These are phyloP conservation scores for Pitta sordida DNA, from an alignment of 2,113 vertebrate species.

Conservation along the genomic window DNA sequence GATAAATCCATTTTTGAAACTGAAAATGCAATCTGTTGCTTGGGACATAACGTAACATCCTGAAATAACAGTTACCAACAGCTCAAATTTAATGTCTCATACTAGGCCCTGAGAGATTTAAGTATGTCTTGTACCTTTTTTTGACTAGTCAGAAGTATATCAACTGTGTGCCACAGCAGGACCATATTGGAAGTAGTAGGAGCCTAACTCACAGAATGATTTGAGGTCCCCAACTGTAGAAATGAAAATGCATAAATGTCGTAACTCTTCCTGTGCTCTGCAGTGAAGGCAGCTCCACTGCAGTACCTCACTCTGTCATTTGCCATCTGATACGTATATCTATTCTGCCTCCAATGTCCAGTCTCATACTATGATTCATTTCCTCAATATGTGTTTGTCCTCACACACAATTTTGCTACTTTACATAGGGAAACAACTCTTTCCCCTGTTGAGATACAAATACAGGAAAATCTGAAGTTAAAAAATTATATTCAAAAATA, in stretches of 20 bases:
- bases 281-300: conserved; percentile 54
- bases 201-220: conserved; percentile 62
- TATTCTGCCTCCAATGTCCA: conserved; percentile 71
- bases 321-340: conserved; percentile 59
- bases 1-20: conserved; percentile 4
- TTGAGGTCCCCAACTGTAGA: conserved; percentile 76
- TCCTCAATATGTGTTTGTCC: conserved; percentile 45
- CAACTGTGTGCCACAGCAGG: conserved; percentile 60
- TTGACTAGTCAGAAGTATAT: conserved; percentile 70
- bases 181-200: conserved; percentile 70
- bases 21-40: conserved; percentile 8
- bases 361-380: conserved; percentile 70
- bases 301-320: conserved; percentile 65
- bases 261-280: conserved; percentile 71
- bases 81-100: conserved; percentile 61
- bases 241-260: conserved; percentile 79
- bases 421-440: conserved; percentile 22
- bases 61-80: conserved; percentile 61
- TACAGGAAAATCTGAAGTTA: neutral
- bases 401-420: conserved; percentile 55
- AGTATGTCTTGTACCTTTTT: conserved; percentile 57
- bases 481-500: neutral
- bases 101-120: conserved; percentile 71
- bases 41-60: conserved; percentile 31
- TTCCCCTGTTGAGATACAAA: conserved; percentile 25